Conservation (phyloP, 1,140 invertebrate species). For the Marisa cornuarietis region DNA sequence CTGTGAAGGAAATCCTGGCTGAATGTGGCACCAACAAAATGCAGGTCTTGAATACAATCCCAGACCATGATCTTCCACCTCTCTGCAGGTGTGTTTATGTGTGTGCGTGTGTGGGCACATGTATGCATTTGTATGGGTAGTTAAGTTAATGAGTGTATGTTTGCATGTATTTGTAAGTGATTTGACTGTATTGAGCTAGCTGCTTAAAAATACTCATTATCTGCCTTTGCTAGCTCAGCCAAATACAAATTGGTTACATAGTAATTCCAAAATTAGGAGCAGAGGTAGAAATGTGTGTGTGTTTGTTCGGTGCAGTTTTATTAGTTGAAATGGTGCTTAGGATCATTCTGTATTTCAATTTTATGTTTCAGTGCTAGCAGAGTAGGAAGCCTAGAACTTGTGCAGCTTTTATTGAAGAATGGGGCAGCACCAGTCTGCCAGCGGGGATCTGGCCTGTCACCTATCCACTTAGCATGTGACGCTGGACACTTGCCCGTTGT, state of each 20-base stretch:
- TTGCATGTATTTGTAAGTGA: too few species aligned
- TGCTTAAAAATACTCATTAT: too few species aligned
- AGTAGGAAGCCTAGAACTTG: conserved; percentile 75
- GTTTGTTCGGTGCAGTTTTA: too few species aligned
- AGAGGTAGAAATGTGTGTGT: too few species aligned
- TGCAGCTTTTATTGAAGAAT: conserved; percentile 79
- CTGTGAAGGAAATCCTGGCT: conserved; percentile 29
- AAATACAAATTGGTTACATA: too few species aligned
- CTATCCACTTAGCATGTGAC: conserved; percentile 88
- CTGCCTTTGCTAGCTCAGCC: too few species aligned
- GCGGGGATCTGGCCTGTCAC: conserved; percentile 89
- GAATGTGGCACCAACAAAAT: conserved; percentile 30
- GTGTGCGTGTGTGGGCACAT: neutral
- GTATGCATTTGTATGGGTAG: neutral
- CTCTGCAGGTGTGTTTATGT: conserved; percentile 35
- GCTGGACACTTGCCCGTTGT: conserved; percentile 75
- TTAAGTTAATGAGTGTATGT: too few species aligned
- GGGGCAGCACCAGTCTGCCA: conserved; percentile 83
- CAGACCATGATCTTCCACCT: conserved; percentile 35
- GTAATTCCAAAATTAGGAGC: too few species aligned
- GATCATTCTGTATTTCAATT: neutral
- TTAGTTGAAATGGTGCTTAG: too few species aligned
- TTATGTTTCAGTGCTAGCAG: conserved; percentile 50
- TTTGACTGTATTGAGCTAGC: too few species aligned
- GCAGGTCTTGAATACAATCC: conserved; percentile 35